Base-by-base conservation (phyloP, 2,113 vertebrate genomes). In the Gambusia holbrooki region DNA sequence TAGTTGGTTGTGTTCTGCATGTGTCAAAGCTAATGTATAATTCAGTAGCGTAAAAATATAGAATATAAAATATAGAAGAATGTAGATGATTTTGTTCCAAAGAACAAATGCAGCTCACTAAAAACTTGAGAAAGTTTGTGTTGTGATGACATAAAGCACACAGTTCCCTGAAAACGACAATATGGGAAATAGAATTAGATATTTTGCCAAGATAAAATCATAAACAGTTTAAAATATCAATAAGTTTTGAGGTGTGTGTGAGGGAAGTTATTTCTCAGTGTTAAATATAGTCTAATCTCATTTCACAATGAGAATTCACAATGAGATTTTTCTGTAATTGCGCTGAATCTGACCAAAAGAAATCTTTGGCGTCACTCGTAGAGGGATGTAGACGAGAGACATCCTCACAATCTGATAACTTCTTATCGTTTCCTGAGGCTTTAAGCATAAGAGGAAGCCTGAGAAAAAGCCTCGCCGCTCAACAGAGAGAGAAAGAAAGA, bases 401-500 rank as follows among this genome's bases (percentile, higher is more conserved):
- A 2, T 58, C 25, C 9, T 70, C 6, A 72, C 70, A 69, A 40
- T 77, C 35, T 64, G 51, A 19, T 28, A 33, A 70, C 35, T 82
- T 85, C 60, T 67, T 70, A 51, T 27, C 71, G 25, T 77, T 66
- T 37, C 62, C 60, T 60, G 19, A 79, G 54, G 37, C 48, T n/a
- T 28, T 29, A 0, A 51, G 58, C 54, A 35, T 12, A 51, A 13
- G 2, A 76, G 37, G 68, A 51, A 73, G 60, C n/a, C 42, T 37
- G 27, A 45, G 32, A 14, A 35, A 66, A 80, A 74, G 71, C 29
- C 27, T 64, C 13, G 27, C 33, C 6, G 27, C 62, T 32, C 3
- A 77, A 66, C 3, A 35, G 32, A 71, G 71, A 27, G 67, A 4
- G 73, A 32, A 67, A 48, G 28, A 65, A 73, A 83, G 33, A 69